Base-by-base conservation (phyloP, 2,113 vertebrate genomes). In the Pionites leucogaster region DNA sequence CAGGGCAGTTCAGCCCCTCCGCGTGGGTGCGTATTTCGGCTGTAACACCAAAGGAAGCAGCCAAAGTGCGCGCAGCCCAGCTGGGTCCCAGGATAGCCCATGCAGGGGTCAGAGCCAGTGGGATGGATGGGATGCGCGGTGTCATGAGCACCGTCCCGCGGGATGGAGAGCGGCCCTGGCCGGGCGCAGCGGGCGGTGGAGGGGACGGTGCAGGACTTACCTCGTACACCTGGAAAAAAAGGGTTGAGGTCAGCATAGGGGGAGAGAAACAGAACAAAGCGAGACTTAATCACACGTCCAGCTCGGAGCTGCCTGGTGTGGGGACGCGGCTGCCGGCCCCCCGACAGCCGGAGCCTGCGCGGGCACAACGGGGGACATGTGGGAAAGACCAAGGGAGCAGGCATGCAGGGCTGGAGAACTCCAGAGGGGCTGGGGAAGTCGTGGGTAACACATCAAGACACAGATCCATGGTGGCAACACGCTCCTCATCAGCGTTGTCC, bases 161-260 rank as follows among this genome's bases (percentile, higher is more conserved):
- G 60, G 80, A 96, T 96, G 97, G 71, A 83, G 77, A 7, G 4
- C 79, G 76, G 74, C 92, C 93, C 88, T 93, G 92, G 72, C 80
- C 2, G 27, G 88, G 92, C 90, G 88, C 28, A 23, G 95, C 70
- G 89, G 46, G 79, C 91, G 69, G 96, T 81, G 79, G 65, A 80
- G 46, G 46, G 91, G 74, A 93, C n/a, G 28, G 82, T 9, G 1
- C 83, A 52, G 72, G 82, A 98, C 99, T 99, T 98, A 99, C 99
- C 99, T 99, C 99, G 4, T 99, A 99, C 90, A 99, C 99, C 99
- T 99, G 98, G 98, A 98, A 98, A 98, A 98, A 98, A 98, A 98
- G 96, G 95, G 98, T 97, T 97, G 98, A 98, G 98, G 98, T 98
- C 98, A 98, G 99, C 99, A 98, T 98, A 98, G 97, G 94, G 97